These are phyloP conservation scores for Griposia aprilina DNA, from an alignment of 2,888 invertebrate species.

Conservation along the genomic window DNA sequence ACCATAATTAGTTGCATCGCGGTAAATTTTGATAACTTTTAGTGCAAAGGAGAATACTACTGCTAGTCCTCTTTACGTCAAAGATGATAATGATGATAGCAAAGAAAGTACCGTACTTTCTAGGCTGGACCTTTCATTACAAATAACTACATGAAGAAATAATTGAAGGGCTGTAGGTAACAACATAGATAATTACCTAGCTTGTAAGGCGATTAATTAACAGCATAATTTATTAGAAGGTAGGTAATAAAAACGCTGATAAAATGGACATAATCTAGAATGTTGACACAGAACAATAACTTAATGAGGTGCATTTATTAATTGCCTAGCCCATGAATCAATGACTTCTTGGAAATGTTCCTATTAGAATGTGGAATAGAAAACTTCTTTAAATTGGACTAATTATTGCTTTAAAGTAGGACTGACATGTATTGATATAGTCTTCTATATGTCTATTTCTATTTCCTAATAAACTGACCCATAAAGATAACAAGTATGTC, in stretches of 20 bases:
- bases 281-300: constrained; percentile 10
- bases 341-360: neutral
- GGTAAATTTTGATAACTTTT: neutral
- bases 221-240: constrained; percentile 3
- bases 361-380: neutral
- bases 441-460: neutral
- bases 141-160: neutral
- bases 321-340: constrained; percentile 3
- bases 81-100: neutral
- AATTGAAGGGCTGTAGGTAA: neutral
- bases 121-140: neutral
- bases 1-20: neutral
- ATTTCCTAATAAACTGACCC: constrained; percentile 20
- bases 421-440: neutral
- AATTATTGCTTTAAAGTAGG: neutral
- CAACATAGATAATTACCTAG: constrained; percentile 11
- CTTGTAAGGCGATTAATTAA: constrained; percentile 3
- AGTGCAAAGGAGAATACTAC: neutral
- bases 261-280: constrained; percentile 11
- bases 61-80: neutral
- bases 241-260: neutral
- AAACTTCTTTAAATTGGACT: neutral
- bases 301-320: constrained; percentile 16
- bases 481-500: constrained; percentile 1
- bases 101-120: neutral